These are phyloP conservation scores for Callimorpha dominula DNA, from an alignment of 2,888 invertebrate species.

Conservation along the genomic window DNA sequence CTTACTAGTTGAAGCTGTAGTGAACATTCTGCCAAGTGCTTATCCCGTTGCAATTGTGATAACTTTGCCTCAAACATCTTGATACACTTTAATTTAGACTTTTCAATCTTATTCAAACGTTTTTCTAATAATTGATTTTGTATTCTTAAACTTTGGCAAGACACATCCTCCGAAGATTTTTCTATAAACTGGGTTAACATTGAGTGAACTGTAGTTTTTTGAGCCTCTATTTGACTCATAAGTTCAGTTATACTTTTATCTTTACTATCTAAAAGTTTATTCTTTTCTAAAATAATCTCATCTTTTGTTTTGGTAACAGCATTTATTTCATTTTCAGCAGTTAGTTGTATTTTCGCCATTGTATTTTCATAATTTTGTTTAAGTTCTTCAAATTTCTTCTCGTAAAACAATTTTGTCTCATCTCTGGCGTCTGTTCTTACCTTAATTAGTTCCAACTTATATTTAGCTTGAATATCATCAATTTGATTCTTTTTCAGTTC, in stretches of 20 bases:
- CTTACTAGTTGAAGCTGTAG: constrained; percentile 74
- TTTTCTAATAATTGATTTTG: constrained; percentile 70
- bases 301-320: constrained; percentile 55
- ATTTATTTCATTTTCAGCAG: constrained; percentile 53
- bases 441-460: constrained; percentile 69
- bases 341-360: constrained; percentile 58
- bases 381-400: constrained; percentile 66
- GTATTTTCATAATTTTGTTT: constrained; percentile 62
- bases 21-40: constrained; percentile 74
- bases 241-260: constrained; percentile 66
- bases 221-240: constrained; percentile 62
- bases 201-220: constrained; percentile 63
- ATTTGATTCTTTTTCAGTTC: constrained; percentile 70
- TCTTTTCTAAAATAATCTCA: constrained; percentile 61
- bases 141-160: constrained; percentile 52
- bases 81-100: constrained; percentile 66
- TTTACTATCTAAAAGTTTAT: constrained; percentile 63
- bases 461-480: constrained; percentile 66
- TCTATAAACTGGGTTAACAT: constrained; percentile 64
- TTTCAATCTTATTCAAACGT: constrained; percentile 73
- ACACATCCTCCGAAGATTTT: constrained; percentile 56
- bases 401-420: constrained; percentile 62
- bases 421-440: constrained; percentile 61
- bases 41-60: constrained; percentile 71
- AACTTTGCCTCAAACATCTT: constrained; percentile 72